These are phyloP conservation scores for Ditylenchus dipsaci DNA, from an alignment of 1,140 invertebrate genomes.

Conservation along the genomic window DNA sequence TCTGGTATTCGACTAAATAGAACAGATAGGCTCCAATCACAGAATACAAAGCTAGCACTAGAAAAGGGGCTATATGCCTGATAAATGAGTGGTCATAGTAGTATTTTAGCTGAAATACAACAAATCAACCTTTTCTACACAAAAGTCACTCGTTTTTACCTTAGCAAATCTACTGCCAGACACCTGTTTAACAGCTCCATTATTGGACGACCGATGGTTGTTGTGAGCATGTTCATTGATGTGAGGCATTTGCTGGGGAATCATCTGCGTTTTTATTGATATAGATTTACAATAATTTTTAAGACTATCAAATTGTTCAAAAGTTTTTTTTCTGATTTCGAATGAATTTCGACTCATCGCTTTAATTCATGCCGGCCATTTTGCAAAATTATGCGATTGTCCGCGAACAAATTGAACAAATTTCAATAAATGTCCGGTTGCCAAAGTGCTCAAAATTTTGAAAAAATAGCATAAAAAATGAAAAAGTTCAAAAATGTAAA, in stretches of 20 bases:
- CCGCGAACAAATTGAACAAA: no score
- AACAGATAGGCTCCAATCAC: conserved; percentile 52
- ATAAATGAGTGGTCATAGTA: conserved; percentile 52
- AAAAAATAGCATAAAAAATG: no score
- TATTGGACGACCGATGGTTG: neutral
- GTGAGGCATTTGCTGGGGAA: neutral
- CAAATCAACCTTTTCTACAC: neutral
- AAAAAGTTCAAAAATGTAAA: no score
- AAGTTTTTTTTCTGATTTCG: no score
- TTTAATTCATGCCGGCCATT: no score
- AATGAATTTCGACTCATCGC: no score
- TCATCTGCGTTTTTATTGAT: neutral
- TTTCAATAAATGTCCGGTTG: no score
- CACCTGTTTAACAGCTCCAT: neutral
- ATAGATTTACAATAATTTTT: neutral
- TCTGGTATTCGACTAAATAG: conserved; percentile 51
- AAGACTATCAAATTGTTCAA: no score
- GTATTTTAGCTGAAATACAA: conserved; percentile 44
- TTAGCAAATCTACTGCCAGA: neutral
- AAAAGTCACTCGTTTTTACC: neutral
- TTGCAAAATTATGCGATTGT: no score
- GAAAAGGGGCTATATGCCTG: conserved; percentile 47
- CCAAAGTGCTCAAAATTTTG: no score
- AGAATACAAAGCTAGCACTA: conserved; percentile 52
- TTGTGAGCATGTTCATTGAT: neutral